A percentile compares a stretch with the other conserved stretches of the same genome.
Evolutionary conservation across 2,797 vertebrate genomes (phyloP).

Genomic region (Tenualosa thibaudeaui): DNA sequence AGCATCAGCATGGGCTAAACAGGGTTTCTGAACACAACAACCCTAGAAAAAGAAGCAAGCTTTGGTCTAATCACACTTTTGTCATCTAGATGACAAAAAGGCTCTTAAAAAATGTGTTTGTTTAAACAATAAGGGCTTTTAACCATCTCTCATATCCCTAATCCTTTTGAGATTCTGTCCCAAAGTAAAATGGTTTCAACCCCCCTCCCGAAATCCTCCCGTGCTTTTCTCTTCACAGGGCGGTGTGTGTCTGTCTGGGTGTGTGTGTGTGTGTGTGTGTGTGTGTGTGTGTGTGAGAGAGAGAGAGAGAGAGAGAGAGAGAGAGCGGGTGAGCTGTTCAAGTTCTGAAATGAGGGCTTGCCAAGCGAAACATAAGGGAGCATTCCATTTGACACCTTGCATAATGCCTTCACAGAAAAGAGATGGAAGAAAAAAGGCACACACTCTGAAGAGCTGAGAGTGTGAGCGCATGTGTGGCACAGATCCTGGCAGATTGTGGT

Average conservation of each 20-base stretch:
- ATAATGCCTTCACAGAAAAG: background rate
- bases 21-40: background rate
- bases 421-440: background rate
- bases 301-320: background rate
- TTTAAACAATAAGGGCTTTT: background rate
- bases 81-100: background rate
- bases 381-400: constrained; percentile 15
- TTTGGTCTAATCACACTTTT: background rate
- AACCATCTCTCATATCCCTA: background rate
- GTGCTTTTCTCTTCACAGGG: background rate
- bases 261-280: too few relatives aligned
- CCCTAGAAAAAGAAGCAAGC: background rate
- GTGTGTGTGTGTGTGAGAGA: too few relatives aligned
- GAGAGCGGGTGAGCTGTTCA: background rate
- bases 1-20: background rate
- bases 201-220: background rate
- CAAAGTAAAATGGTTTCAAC: background rate
- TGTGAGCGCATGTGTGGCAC: background rate
- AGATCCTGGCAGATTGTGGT: background rate
- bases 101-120: background rate
- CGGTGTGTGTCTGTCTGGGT: too few relatives aligned
- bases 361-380: background rate
- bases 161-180: background rate
- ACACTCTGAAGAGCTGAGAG: background rate
- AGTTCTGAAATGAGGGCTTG: background rate